Percentiles rank a stretch among this genome's conserved stretches.
Evolutionary conservation across 2,797 vertebrate genomes (phyloP).

Genomic region (Miichthys miiuy): DNA sequence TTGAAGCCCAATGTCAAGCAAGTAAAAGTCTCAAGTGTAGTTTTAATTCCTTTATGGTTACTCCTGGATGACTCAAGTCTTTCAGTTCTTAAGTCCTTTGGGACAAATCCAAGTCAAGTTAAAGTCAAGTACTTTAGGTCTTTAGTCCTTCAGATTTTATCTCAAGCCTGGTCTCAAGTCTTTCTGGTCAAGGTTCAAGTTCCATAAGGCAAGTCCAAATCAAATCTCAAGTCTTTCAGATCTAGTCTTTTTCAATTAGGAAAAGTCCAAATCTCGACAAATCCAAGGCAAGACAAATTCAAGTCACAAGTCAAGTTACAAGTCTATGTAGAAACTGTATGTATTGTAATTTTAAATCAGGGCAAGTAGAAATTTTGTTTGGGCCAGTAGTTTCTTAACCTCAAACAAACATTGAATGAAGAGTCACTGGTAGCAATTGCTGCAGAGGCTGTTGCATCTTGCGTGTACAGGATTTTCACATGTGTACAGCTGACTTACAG

Average conservation of each 20-base stretch:
- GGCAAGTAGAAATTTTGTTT: neutral
- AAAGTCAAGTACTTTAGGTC: neutral
- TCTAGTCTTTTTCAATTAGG: neutral
- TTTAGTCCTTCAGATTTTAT: neutral
- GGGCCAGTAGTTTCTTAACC: too few species aligned
- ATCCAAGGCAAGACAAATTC: too few species aligned
- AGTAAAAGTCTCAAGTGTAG: neutral
- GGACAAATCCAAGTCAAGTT: neutral
- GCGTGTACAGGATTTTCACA: neutral
- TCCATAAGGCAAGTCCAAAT: neutral
- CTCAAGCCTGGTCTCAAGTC: neutral
- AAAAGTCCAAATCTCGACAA: too few species aligned
- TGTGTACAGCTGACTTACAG: conserved; percentile 22
- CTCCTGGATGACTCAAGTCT: neutral
- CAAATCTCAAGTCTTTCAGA: neutral
- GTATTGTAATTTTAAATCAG: neutral
- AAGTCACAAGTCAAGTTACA: neutral
- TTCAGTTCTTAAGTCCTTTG: neutral
- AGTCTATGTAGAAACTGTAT: neutral
- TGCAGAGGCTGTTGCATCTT: conserved; percentile 13
- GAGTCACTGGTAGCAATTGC: neutral
- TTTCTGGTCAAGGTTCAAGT: neutral
- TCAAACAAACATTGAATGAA: conserved; percentile 3
- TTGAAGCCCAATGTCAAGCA: neutral
- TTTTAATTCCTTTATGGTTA: neutral